Evolutionary conservation across 1,140 invertebrate genomes (phyloP).

Genomic region (Habropoda laboriosa): DNA sequence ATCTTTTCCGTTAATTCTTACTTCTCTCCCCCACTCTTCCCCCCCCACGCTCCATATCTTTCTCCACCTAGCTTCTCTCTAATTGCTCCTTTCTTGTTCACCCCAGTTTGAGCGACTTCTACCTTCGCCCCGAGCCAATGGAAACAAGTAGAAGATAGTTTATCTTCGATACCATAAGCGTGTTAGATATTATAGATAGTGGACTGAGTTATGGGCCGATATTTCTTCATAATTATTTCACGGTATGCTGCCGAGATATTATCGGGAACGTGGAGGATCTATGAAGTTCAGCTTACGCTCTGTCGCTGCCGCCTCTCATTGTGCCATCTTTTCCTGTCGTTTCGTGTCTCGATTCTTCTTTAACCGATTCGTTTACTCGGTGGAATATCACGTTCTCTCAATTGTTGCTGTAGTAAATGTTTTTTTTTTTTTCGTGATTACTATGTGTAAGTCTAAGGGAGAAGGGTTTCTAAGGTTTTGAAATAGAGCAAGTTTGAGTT

Average conservation of each 20-base stretch:
- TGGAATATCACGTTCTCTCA: no score
- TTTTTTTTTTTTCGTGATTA: no score
- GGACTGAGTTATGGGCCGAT: slow-evolving; percentile 62
- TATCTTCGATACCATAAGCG: slow-evolving; percentile 59
- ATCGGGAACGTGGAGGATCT: slow-evolving; percentile 23
- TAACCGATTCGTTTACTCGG: neutral
- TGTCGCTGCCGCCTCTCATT: neutral
- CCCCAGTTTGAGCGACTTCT: neutral
- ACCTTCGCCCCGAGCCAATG: neutral
- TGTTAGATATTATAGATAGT: slow-evolving; percentile 59
- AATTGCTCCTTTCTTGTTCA: slow-evolving; percentile 6
- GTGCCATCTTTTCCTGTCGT: neutral
- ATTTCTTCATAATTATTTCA: slow-evolving; percentile 68
- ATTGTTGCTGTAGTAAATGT: no score
- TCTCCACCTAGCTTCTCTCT: neutral
- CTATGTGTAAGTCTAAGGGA: no score
- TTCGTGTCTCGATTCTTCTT: neutral
- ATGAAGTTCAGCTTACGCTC: neutral
- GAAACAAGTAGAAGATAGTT: slow-evolving; percentile 51
- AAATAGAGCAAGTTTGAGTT: no score
- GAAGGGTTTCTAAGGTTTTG: no score
- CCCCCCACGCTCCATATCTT: neutral
- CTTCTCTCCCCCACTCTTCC: neutral
- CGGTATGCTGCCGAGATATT: slow-evolving; percentile 35
- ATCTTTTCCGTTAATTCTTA: neutral